phyloP scores from a whole-genome alignment of 2,113 vertebrate genomes.

The Casuarius casuarius region DNA sequence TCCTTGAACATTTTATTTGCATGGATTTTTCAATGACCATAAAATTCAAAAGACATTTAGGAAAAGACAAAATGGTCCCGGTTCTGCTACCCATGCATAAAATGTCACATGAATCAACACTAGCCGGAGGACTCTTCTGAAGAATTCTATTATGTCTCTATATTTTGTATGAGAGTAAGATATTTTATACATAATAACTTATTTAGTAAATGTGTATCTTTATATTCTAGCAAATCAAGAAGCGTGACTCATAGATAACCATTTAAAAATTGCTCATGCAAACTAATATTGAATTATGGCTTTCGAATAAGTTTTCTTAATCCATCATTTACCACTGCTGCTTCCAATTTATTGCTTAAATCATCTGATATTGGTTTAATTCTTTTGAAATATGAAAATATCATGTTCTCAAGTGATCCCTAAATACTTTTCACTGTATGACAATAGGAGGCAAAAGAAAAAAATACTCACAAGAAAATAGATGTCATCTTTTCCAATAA shows the following conservation, averaged over 20 bases:
- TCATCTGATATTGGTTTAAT: not conserved
- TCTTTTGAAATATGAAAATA: not conserved
- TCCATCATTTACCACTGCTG: not conserved
- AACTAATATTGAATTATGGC: not conserved
- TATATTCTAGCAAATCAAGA: not conserved
- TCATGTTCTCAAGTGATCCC: not conserved
- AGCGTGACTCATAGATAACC: not conserved
- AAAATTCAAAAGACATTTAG: constrained; percentile 54
- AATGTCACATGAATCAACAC: not conserved
- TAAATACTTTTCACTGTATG: not conserved
- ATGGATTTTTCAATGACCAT: constrained; percentile 57
- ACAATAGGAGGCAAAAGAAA: not conserved
- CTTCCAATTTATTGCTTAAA: not conserved
- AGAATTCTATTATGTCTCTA: not conserved
- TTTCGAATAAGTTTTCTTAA: not conserved
- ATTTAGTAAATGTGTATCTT: not conserved
- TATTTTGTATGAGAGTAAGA: not conserved
- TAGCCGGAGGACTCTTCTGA: not conserved
- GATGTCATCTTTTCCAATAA: not conserved
- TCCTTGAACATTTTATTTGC: constrained; percentile 17
- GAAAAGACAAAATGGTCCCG: constrained; percentile 34
- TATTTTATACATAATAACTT: not conserved
- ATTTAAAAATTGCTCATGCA: not conserved
- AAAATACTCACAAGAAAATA: not conserved
- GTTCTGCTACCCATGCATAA: not conserved